Base-by-base conservation (phyloP, 2,888 invertebrate species). In the Papilio elwesi region DNA sequence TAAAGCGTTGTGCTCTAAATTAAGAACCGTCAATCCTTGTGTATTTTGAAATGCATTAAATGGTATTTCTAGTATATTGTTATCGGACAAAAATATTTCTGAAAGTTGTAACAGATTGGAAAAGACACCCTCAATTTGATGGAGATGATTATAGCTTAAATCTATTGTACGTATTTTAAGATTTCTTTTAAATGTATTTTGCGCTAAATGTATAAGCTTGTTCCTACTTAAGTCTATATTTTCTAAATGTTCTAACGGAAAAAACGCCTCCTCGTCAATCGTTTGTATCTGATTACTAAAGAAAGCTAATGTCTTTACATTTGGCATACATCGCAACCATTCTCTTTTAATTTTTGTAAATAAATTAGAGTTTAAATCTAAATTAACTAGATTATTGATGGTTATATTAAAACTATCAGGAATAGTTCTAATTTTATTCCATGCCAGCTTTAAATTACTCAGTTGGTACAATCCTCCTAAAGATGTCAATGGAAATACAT, bases 181-280 rank as follows among this genome's bases (percentile, higher is more conserved):
- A 87, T 98, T 97, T 80, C 94, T 95, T 78, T 96, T 95, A 88
- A 98, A 98, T 47, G 96, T 96, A 74, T 95, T 95, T 75, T 96
- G 94, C 78, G 96, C 96, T 75, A 98, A 92, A 77, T 95, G 95
- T 16, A 97, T 96, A 76, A 98, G 97, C 89, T 97, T 97, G 88
- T 98, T 98, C 87, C 97, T 96, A 83, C 97, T 97, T 83, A 98
- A 95, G 87, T 98, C 98, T 76, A 98, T 94, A 11, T 97, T 96
- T 91, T 97, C 97, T 71, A 98, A 92, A 80, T 96, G 95, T 70
- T 92, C 94, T 76, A 98, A 91, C 9, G 96, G 95, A 77, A 95
- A 92, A 88, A 98, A 98, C 13, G 97, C 96, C 82, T 96, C 95
- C 79, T 96, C 96, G 77, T 97, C 96, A 52, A 98, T 95, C 73